These are phyloP conservation scores for Polietes domitor DNA, from an alignment of 2,888 invertebrate species.

Conservation along the genomic window DNA sequence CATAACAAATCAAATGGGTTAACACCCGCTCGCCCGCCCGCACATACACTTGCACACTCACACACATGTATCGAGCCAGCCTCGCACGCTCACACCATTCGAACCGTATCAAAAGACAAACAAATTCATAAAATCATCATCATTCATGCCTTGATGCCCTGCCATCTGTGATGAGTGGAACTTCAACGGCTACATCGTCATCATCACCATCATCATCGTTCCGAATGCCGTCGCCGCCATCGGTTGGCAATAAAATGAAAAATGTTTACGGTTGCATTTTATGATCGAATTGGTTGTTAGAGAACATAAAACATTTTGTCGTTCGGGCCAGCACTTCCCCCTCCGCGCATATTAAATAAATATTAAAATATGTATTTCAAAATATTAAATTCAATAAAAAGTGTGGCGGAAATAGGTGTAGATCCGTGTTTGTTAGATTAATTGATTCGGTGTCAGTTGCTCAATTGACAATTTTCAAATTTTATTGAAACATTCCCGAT, in stretches of 20 bases:
- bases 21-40: conserved; percentile 56
- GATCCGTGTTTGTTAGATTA: no score
- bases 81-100: background rate
- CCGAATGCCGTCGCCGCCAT: background rate
- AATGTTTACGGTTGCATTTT: conserved; percentile 20
- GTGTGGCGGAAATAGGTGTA: background rate
- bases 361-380: background rate
- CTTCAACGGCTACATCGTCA: background rate
- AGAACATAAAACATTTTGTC: conserved; percentile 27
- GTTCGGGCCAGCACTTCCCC: background rate
- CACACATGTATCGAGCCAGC: background rate
- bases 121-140: conserved; percentile 32
- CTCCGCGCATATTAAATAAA: conserved; percentile 5
- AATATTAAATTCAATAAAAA: conserved; percentile 10
- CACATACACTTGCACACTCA: background rate
- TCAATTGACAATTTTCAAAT: no score
- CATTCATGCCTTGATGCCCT: background rate
- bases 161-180: background rate
- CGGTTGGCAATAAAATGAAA: conserved; percentile 9
- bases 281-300: conserved; percentile 20
- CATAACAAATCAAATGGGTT: conserved; percentile 71
- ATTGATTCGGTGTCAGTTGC: no score
- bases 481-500: no score
- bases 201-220: background rate
- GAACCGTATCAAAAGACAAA: background rate